Base-by-base conservation (phyloP, 2,113 vertebrate species). In the Lampris megalopsis region DNA sequence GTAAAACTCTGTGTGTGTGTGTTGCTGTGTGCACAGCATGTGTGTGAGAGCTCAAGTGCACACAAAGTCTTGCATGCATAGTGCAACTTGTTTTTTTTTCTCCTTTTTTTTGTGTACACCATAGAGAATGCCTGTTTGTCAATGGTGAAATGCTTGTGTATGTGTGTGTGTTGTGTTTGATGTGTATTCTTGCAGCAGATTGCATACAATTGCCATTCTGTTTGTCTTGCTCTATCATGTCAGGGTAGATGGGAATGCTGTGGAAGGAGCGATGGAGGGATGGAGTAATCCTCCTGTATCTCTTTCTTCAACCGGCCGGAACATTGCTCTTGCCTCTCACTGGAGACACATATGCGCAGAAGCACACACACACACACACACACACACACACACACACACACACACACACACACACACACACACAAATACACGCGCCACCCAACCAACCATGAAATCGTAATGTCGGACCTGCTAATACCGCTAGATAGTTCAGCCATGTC, bases 371-470 rank as follows among this genome's bases (percentile, higher is more conserved):
- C 24, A 24, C 24, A 24, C 24, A 24, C 50, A 68, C 52, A 9
- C 63, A 66, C 63, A 38, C 47, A 48, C 45, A 40, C 9, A 53
- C 64, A 45, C 68, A 5, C 68, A 4, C 56, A 62, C 79, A 69
- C 52, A 80, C 67, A 75, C 56, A 76, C 65, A n/a, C 64, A 54
- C 65, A 57, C 56, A 9, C 54, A 42, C 63, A 67, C 36, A 59
- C 63, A 64, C 11, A 67, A 49, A 71, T 54, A 86, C 82, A 83
- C 79, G 68, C 81, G 72, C 80, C 48, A 75, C 59, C 75, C 88
- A 87, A 56, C 83, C 81, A 89, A 87, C 81, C 91, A 68, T 91
- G 89, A 94, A 94, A 94, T 93, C 79, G 54, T 90, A 87, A 92
- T 90, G 88, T 90, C 82, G 89, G 88, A 86, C 86, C 88, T 86